These are phyloP conservation scores for Nebria brevicollis DNA, from an alignment of 2,888 invertebrate genomes.

Conservation along the genomic window DNA sequence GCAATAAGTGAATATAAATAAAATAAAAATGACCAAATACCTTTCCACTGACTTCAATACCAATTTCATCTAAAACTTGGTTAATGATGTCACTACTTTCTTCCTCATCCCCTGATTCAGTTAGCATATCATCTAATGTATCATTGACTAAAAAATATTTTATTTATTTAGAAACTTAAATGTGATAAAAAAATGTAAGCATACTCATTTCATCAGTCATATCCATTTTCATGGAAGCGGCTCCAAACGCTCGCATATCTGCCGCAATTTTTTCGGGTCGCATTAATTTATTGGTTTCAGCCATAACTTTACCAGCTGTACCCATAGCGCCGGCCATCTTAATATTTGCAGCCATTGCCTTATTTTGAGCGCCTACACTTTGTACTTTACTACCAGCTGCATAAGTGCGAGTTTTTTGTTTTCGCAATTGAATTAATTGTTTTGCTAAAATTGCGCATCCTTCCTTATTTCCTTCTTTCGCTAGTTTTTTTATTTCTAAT, in stretches of 20 bases:
- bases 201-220: constrained; percentile 96
- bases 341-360: constrained; percentile 89
- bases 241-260: constrained; percentile 85
- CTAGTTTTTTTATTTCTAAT: constrained; percentile 88
- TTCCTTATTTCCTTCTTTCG: constrained; percentile 87
- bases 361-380: constrained; percentile 85
- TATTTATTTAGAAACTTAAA: constrained; percentile 5
- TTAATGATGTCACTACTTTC: constrained; percentile 89
- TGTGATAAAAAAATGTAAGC: neutral
- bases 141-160: constrained; percentile 77
- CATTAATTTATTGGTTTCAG: constrained; percentile 85
- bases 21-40: constrained; percentile 54
- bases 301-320: constrained; percentile 90
- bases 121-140: constrained; percentile 87
- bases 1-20: neutral
- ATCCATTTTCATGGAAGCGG: constrained; percentile 88
- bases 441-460: constrained; percentile 86
- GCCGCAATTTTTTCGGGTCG: constrained; percentile 86
- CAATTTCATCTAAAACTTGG: constrained; percentile 95
- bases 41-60: constrained; percentile 92
- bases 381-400: constrained; percentile 83
- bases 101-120: constrained; percentile 90
- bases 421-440: constrained; percentile 86
- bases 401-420: constrained; percentile 86
- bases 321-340: constrained; percentile 90